phyloP scores from a whole-genome alignment of 2,888 invertebrate species.

The Lepidocyrtoides sp. region DNA sequence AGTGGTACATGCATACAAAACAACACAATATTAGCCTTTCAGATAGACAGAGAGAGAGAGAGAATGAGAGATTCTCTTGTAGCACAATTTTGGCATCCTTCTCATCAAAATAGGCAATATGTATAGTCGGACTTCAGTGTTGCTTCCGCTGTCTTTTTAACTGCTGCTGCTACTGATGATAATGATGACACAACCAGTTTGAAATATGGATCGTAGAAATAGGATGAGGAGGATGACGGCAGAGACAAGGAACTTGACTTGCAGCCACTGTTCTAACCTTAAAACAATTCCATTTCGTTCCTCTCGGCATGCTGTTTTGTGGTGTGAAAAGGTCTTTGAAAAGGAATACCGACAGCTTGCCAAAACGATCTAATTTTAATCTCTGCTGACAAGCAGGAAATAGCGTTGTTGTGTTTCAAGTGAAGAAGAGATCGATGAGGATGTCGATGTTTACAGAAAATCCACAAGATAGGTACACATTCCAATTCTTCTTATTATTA shows the following conservation, averaged over 20 bases:
- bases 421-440: too few relatives aligned
- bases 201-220: conserved; percentile 2
- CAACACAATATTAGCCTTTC: conserved; percentile 11
- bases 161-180: conserved; percentile 8
- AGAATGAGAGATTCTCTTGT: neutral
- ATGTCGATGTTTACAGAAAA: neutral
- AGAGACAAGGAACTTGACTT: conserved; percentile 6
- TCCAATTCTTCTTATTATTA: too few relatives aligned
- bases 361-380: conserved; percentile 78
- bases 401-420: neutral
- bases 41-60: neutral
- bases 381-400: conserved; percentile 56
- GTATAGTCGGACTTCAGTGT: neutral
- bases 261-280: conserved; percentile 34
- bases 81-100: conserved; percentile 36
- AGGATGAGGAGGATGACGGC: neutral
- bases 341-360: conserved; percentile 66
- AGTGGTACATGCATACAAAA: too few relatives aligned
- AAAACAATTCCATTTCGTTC: conserved; percentile 44
- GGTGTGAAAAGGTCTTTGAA: conserved; percentile 42
- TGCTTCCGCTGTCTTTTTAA: neutral
- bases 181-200: conserved; percentile 43
- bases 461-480: neutral
- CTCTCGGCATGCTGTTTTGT: neutral
- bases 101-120: conserved; percentile 13